Conservation (phyloP, 2,797 vertebrate genomes). For the Gastrophryne carolinensis region DNA sequence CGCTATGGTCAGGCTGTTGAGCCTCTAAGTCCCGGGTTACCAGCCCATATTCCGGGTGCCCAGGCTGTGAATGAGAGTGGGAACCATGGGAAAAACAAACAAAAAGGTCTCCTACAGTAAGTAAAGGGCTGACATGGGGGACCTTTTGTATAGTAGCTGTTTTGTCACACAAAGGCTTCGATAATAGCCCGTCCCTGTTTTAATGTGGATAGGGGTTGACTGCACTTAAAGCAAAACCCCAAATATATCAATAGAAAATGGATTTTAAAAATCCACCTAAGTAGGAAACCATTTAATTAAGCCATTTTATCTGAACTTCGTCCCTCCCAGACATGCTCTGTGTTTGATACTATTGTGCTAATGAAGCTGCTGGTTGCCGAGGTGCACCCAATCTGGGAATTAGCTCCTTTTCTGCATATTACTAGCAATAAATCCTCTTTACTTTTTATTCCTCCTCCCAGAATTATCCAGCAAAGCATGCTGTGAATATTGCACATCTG, state of each 20-base stretch:
- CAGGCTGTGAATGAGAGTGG: too few relatives aligned
- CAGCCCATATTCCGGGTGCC: too few relatives aligned
- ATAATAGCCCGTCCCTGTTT: background rate
- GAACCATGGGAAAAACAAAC: too few relatives aligned
- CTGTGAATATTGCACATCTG: background rate
- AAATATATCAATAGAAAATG: background rate
- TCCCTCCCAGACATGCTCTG: background rate
- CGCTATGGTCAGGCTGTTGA: too few relatives aligned
- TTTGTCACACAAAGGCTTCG: slow-evolving; percentile 2
- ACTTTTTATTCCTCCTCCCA: background rate
- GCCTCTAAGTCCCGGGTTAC: too few relatives aligned
- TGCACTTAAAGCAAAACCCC: slow-evolving; percentile 10
- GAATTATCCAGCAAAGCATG: background rate
- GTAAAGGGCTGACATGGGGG: background rate
- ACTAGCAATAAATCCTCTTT: background rate
- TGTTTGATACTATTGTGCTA: background rate
- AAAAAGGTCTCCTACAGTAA: too few relatives aligned
- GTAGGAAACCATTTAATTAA: background rate
- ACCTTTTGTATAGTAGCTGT: background rate
- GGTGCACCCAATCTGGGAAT: background rate
- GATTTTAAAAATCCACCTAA: slow-evolving; percentile 19
- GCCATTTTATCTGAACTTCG: background rate
- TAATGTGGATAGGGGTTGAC: background rate
- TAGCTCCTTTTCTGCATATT: background rate
- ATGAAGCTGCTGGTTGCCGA: background rate